phyloP scores from a whole-genome alignment of 2,797 vertebrate genomes.

The Pipistrellus pipistrellus region DNA sequence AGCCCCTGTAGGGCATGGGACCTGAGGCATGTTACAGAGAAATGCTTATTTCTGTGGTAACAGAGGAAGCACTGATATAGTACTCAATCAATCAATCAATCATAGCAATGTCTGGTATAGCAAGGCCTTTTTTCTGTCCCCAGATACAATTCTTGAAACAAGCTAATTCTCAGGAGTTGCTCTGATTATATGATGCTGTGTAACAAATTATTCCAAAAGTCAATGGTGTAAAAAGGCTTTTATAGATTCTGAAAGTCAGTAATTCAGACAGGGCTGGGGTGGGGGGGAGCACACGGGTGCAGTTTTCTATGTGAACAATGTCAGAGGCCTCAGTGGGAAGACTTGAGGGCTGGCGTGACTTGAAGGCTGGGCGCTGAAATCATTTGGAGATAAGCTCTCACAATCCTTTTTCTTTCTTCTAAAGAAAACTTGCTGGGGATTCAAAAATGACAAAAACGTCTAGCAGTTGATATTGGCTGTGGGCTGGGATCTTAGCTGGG shows the following conservation, averaged over 20 bases:
- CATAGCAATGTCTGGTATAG: background rate
- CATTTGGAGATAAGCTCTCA: constrained; percentile 87
- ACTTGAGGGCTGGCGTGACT: background rate
- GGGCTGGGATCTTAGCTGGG: background rate
- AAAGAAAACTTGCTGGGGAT: constrained; percentile 87
- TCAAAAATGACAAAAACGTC: constrained; percentile 91
- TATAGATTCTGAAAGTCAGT: background rate
- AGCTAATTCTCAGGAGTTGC: background rate
- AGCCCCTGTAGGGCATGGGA: constrained; percentile 88
- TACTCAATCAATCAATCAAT: background rate
- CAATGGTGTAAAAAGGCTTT: background rate
- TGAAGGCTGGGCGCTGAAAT: background rate
- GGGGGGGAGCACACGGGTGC: background rate
- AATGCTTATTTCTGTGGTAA: background rate
- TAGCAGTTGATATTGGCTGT: background rate
- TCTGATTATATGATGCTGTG: background rate
- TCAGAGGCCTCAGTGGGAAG: background rate
- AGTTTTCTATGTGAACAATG: background rate
- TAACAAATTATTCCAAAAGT: constrained; percentile 17
- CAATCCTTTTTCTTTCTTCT: constrained; percentile 90
- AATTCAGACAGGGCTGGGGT: background rate
- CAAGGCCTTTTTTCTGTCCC: background rate
- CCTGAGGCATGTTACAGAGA: constrained; percentile 85
- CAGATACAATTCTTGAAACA: background rate
- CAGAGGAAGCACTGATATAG: background rate